Conservation (phyloP, 2,797 vertebrate genomes). For the Spea hammondii region DNA sequence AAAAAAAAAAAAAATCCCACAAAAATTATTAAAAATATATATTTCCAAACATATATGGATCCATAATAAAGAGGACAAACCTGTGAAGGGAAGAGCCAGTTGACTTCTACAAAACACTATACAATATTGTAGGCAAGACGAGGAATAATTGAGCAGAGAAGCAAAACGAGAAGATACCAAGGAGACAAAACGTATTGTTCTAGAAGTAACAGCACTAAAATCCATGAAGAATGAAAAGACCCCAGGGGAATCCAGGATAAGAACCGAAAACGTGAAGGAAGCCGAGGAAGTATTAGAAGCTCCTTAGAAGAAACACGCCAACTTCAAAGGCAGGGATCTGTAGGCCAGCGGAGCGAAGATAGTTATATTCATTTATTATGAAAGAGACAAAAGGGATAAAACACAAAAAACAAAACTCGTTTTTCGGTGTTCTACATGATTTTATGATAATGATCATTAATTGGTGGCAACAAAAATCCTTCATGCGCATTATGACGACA, state of each 20-base stretch:
- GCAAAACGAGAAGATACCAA: background rate
- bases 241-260: constrained; percentile 34
- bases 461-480: background rate
- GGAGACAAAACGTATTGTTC: constrained; percentile 35
- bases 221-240: constrained; percentile 43
- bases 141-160: constrained; percentile 21
- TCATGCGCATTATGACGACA: background rate
- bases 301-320: constrained; percentile 14
- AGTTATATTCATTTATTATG: constrained; percentile 8
- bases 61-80: background rate
- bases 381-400: constrained; percentile 6
- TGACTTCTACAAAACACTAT: background rate
- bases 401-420: background rate
- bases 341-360: constrained; percentile 3
- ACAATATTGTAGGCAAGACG: constrained; percentile 7
- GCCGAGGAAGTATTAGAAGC: constrained; percentile 20
- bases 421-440: background rate
- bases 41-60: no score
- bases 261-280: constrained; percentile 28
- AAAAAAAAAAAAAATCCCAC: background rate
- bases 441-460: constrained; percentile 11
- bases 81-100: background rate
- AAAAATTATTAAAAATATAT: no score
- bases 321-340: constrained; percentile 15
- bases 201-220: constrained; percentile 46